A percentile compares a stretch with the other conserved stretches of the same genome.
phyloP scores from a whole-genome alignment of 2,888 invertebrate species.

The Tortricodes alternella region DNA sequence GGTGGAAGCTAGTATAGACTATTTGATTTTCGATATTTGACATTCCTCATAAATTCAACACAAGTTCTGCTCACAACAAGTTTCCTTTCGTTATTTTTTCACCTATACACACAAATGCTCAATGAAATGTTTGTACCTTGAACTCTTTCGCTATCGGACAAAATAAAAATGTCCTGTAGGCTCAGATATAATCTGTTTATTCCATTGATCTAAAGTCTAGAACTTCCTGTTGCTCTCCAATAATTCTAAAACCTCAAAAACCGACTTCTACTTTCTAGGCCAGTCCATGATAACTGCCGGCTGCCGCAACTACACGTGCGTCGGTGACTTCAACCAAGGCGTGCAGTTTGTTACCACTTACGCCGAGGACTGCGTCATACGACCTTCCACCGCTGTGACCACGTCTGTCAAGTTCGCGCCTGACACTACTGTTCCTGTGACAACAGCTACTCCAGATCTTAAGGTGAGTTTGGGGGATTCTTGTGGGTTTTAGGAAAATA shows the following conservation, averaged over 20 bases:
- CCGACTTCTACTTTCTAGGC: conserved; percentile 35
- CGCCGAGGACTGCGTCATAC: conserved; percentile 42
- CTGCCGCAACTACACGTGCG: conserved; percentile 56
- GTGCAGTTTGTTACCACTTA: conserved; percentile 59
- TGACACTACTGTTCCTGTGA: conserved; percentile 1
- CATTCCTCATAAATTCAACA: no score
- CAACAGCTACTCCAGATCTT: background rate
- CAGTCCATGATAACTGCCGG: conserved; percentile 33
- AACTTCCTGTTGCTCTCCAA: no score
- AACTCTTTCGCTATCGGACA: no score
- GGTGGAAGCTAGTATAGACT: no score
- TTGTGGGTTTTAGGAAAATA: background rate
- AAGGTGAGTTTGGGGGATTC: background rate
- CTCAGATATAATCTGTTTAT: no score
- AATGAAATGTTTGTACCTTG: no score
- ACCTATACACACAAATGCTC: no score
- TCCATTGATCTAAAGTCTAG: no score
- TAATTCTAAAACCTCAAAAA: background rate
- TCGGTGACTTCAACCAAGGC: conserved; percentile 71
- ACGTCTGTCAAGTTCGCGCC: conserved; percentile 21
- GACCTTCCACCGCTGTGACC: conserved; percentile 10
- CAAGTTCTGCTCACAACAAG: no score
- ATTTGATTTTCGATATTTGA: no score
- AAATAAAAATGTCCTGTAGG: no score
- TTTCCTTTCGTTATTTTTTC: no score